Evolutionary conservation across 2,888 invertebrate species (phyloP).

Genomic region (Eurois occulta): DNA sequence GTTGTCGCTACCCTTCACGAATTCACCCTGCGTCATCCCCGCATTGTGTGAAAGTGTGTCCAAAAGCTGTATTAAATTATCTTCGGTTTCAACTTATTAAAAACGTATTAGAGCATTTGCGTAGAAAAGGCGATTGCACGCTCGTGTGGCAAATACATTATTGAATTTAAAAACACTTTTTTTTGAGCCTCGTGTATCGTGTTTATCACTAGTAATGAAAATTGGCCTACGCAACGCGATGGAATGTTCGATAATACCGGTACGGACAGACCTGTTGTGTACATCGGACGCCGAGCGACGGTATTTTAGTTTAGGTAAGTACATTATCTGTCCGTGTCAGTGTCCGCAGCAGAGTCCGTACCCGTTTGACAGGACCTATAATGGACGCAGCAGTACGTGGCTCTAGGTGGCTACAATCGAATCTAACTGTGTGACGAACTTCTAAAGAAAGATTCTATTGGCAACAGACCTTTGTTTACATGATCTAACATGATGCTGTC

Average conservation of each 20-base stretch:
- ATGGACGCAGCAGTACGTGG: background rate
- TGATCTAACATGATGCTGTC: too few relatives aligned
- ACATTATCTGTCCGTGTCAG: background rate
- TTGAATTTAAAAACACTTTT: slow-evolving; percentile 8
- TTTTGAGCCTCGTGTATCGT: background rate
- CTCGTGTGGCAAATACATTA: slow-evolving; percentile 67
- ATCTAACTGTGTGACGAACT: too few relatives aligned
- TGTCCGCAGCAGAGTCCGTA: background rate
- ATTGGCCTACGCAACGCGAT: background rate
- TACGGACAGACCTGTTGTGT: too few relatives aligned
- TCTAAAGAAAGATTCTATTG: too few relatives aligned
- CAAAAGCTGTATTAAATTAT: slow-evolving; percentile 71
- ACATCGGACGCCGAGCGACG: background rate
- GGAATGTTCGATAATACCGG: background rate
- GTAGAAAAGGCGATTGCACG: slow-evolving; percentile 76
- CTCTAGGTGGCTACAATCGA: too few relatives aligned
- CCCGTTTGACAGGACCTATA: background rate
- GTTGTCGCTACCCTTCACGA: slow-evolving; percentile 39
- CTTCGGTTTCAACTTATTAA: slow-evolving; percentile 86
- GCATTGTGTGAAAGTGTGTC: slow-evolving; percentile 66
- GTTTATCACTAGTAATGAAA: background rate
- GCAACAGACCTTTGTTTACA: too few relatives aligned
- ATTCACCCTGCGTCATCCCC: slow-evolving; percentile 58
- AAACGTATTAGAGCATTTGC: slow-evolving; percentile 81
- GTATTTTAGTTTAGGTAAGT: background rate